Evolutionary conservation across 1,140 invertebrate genomes (phyloP), one percentile per base, ranked within the genome.

Genomic region (Maniola jurtina): DNA sequence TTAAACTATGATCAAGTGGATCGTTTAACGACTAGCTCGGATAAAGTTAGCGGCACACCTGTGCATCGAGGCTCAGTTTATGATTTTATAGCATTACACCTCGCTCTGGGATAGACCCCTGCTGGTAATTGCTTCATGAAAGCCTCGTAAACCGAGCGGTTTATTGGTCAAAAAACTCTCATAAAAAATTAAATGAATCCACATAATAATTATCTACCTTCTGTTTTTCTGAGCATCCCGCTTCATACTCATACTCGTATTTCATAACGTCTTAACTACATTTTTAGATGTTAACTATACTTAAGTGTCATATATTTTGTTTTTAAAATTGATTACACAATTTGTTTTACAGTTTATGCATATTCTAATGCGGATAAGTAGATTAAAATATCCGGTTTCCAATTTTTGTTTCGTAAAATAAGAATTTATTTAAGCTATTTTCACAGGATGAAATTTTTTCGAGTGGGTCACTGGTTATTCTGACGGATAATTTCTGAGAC

Each of bases 11-110:
- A 3, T 6, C n/a, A 14, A 56, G 42, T 1, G 4, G 25, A 10
- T 61, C 40, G 36, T 66, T 15, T 47, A 64, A 68, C 55, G 33
- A 54, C 50, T 13, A 1, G 15, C 47, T 59, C 9, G 38, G 48
- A 38, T 55, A 40, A 61, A 33, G 66, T 48, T 66, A 64, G 50
- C 66, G 38, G 64, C 68, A 83, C 86, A 88, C 83, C 84, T 87
- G 84, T 85, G 74, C 70, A 33, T 74, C 62, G 71, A 60, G 66
- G 75, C 58, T 11, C 72, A 76, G 73, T 88, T 89, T 89, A 86
- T 86, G 80, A 71, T 68, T 89, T 89, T 89, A 89, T 81, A 72
- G 72, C 76, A 85, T 85, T 81, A 84, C 84, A 86, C 83, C 83
- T 86, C 74, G 73, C 72, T 52, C 14, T 52, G 48, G 69, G 72